These are phyloP conservation scores for Rhagologus leucostigma DNA, from an alignment of 2,113 vertebrate species.

Conservation along the genomic window DNA sequence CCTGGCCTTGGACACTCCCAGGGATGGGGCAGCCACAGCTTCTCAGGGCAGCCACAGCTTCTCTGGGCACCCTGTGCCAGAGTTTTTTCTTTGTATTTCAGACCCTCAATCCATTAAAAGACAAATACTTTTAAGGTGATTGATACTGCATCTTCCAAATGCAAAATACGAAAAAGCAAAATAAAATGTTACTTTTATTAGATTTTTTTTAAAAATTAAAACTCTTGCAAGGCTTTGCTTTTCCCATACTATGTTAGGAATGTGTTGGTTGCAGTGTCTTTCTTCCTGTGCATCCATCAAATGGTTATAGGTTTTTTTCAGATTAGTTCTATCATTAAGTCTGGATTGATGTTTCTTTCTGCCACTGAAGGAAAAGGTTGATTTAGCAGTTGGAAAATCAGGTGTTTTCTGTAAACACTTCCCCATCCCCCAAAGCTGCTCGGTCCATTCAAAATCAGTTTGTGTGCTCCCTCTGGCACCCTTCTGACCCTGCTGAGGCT, in stretches of 20 bases:
- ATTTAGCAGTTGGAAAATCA: neutral
- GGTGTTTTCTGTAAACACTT: neutral
- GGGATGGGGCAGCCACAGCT: neutral
- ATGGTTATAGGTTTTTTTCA: neutral
- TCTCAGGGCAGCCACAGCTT: neutral
- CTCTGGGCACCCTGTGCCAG: neutral
- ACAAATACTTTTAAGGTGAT: neutral
- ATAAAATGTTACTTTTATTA: neutral
- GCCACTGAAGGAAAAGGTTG: neutral
- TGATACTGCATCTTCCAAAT: neutral
- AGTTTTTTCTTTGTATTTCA: neutral
- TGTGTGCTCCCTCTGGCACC: neutral
- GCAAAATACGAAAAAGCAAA: neutral
- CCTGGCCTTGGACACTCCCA: neutral
- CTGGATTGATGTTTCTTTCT: neutral
- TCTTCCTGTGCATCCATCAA: neutral
- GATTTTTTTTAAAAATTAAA: neutral
- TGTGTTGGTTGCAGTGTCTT: neutral
- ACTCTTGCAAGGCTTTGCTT: neutral
- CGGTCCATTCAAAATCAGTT: neutral
- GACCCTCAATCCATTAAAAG: neutral
- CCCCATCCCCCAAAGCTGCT: neutral
- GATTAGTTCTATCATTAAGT: neutral
- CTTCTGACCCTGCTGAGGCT: neutral
- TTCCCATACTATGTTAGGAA: fast-evolving